These are phyloP conservation scores for Plecotus auritus DNA, from an alignment of 2,113 vertebrate species.

Conservation along the genomic window DNA sequence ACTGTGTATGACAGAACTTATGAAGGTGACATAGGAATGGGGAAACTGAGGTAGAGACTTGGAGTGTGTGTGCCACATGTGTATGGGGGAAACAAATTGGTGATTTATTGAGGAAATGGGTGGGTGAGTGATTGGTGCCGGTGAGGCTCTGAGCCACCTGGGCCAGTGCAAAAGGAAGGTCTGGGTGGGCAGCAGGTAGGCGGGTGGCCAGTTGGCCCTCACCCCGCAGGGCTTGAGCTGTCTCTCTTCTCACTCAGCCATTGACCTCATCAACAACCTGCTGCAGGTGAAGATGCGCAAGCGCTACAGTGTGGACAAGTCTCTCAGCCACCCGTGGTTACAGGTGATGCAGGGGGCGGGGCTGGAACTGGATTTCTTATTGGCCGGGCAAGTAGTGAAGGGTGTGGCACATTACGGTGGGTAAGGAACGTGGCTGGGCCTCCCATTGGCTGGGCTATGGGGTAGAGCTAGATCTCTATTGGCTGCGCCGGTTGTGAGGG, in stretches of 20 bases:
- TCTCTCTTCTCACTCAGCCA: slow-evolving; percentile 78
- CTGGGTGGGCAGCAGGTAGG: background rate
- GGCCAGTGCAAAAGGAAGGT: background rate
- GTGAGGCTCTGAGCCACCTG: background rate
- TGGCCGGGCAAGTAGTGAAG: background rate
- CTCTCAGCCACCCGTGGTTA: slow-evolving; percentile 90
- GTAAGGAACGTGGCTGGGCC: rapidly evolving
- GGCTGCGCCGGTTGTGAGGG: background rate
- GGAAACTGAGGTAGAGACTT: background rate
- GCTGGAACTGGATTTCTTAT: background rate
- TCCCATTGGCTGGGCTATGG: slow-evolving; percentile 18
- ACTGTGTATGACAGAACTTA: background rate
- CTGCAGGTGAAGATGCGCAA: slow-evolving; percentile 97
- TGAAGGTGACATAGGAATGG: background rate
- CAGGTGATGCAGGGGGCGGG: slow-evolving; percentile 81
- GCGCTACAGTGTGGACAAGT: slow-evolving; percentile 95
- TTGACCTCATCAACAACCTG: slow-evolving; percentile 94
- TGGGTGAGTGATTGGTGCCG: background rate
- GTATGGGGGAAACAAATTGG: background rate
- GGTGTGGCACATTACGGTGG: background rate
- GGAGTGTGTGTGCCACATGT: background rate
- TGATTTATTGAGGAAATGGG: background rate
- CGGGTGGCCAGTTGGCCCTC: background rate
- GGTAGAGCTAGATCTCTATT: background rate
- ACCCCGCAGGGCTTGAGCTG: background rate